Evolutionary conservation across 1,140 invertebrate genomes (phyloP), one percentile per base, ranked within the genome.

Genomic region (Drosophila azteca): DNA sequence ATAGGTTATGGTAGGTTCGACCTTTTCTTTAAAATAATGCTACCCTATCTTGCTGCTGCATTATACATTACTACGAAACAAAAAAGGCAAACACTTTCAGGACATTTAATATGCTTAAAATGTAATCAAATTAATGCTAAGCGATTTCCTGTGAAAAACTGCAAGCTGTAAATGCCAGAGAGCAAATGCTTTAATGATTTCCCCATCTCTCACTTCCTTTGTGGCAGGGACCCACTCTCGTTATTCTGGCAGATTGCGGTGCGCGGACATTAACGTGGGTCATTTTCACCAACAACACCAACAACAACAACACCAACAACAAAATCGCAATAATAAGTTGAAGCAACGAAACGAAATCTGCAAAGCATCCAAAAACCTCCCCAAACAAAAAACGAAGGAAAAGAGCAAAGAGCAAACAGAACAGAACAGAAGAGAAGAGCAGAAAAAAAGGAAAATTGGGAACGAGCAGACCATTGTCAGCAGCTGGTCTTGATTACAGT

Each of bases 401-500:
- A 63, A 35, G 60, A 43, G 45, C 64, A 35, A 69, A 58, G 64
- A 51, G 35, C 44, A 73, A 69, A 58, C 51, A 51, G 35, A 31
- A 73, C 0, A 24, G 24, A 29, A 61, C 29, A 50, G 24, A 53
- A 29, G 51, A 35, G 44, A 29, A 54, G 46, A 39, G 1, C 59
- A 26, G 31, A 8, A 48, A 35, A 29, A 49, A 20, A 65, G 49
- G 22, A 62, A 71, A 63, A 45, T 66, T 41, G 26, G 15, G 45
- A 50, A 52, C 50, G 52, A 50, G 24, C 46, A 55, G 59, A 49
- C 52, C 60, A 81, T 57, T 82, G 83, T 75, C 75, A 77, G 83
- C 83, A 87, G 83, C 76, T 87, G 83, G 61, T 79, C 75, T 88
- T 88, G 83, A 87, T 87, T 87, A 88, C 83, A 87, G 71, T 79